These are phyloP conservation scores for Willisornis vidua DNA, from an alignment of 2,113 vertebrate genomes.

Conservation along the genomic window DNA sequence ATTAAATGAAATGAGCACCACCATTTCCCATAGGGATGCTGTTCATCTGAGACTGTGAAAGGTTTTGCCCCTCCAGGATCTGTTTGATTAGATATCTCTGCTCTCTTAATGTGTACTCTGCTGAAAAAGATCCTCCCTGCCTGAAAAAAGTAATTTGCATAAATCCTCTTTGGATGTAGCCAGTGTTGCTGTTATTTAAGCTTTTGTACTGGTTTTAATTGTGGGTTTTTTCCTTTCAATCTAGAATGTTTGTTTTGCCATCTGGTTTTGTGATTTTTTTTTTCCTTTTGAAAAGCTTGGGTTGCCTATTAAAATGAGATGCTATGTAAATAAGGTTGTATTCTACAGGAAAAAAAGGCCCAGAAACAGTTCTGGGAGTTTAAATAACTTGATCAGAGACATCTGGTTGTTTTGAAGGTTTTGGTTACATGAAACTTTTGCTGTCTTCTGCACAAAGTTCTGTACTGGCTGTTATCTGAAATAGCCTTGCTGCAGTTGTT, in stretches of 20 bases:
- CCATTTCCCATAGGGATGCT: background rate
- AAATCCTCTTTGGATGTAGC: background rate
- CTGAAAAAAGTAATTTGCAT: background rate
- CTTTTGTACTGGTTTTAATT: background rate
- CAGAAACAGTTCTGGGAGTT: background rate
- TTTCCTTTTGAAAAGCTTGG: background rate
- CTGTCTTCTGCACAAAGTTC: background rate
- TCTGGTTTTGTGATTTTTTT: background rate
- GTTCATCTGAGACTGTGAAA: background rate
- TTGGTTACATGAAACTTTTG: background rate
- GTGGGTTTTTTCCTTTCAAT: background rate
- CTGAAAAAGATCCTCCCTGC: background rate
- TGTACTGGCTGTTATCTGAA: background rate
- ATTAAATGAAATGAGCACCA: background rate
- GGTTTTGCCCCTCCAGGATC: background rate
- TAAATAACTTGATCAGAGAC: background rate
- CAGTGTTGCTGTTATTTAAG: background rate
- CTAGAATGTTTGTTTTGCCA: constrained; percentile 16
- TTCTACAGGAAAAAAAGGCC: background rate
- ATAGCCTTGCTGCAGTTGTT: background rate
- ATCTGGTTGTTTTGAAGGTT: background rate
- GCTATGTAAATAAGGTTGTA: background rate
- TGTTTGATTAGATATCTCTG: background rate
- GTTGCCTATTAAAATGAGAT: background rate
- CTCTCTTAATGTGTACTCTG: background rate